Base-by-base conservation (phyloP, 1,140 invertebrate species). In the Lepidurus arcticus region DNA sequence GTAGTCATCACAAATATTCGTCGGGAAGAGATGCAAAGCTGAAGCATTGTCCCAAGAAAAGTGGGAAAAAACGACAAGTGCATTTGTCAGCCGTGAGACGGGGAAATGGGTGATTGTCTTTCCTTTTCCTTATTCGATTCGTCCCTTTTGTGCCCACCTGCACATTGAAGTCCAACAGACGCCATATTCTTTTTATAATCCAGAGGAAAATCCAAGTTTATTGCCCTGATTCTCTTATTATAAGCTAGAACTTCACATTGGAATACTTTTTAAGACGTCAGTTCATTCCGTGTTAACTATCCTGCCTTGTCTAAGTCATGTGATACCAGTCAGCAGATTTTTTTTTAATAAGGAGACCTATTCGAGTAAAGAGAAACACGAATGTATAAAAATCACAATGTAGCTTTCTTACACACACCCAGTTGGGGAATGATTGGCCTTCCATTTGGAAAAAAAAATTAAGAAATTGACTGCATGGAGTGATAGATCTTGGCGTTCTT, bases 11-110 rank as follows among this genome's bases (percentile, higher is more conserved):
- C 42, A 45, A 47, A 11, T 76, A 75, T 74, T 42, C 73, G n/a
- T 47, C 74, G 65, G 16, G 47, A 45, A 75, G 44, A 13, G 76
- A 78, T 42, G 44, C 77, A 16, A 78, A 78, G 42, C 73, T 78
- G 43, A 74, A 78, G n/a, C 65, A 78, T 34, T 73, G 77, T n/a
- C 73, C 21, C 53, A 73, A 74, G 42, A 26, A 45, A 7, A 42
- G 24, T 42, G 77, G 65, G 42, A 34, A 65, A 73, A 78, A 73
- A 73, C 44, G 76, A 21, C 65, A 34, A 16, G 44, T 45, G 13
- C 26, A 24, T 34, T 16, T 34, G 42, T 42, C 47, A 26, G 75
- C 75, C 44, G 75, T 47, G 21, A 47, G 34, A 34, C 21, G 74
- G n/a, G 43, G 74, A 21, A 75, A 75, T 75, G 74, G 44, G 21